Conservation (phyloP, 2,888 invertebrate genomes). For the Alcis repandata region DNA sequence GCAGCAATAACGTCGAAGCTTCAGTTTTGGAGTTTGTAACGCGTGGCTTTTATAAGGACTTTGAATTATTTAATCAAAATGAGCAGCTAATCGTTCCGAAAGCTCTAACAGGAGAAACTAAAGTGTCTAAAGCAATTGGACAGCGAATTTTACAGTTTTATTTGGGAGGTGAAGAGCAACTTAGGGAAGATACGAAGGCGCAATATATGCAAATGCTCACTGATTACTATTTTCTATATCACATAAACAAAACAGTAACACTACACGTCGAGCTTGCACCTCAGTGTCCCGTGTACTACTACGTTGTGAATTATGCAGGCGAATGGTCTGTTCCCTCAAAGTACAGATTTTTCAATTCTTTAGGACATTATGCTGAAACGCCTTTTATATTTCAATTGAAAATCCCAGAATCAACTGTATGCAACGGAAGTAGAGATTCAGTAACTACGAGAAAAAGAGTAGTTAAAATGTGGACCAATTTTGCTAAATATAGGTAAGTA, state of each 20-base stretch:
- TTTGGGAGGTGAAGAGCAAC: conserved; percentile 57
- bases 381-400: conserved; percentile 71
- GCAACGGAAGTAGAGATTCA: conserved; percentile 73
- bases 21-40: conserved; percentile 61
- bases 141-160: conserved; percentile 58
- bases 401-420: conserved; percentile 52
- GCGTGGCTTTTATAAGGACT: conserved; percentile 65
- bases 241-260: conserved; percentile 72
- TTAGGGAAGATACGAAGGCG: conserved; percentile 67
- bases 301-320: conserved; percentile 70
- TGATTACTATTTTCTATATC: conserved; percentile 76
- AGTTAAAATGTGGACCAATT: conserved; percentile 82
- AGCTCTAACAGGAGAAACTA: conserved; percentile 61
- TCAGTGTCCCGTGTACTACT: conserved; percentile 73
- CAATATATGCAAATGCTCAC: conserved; percentile 75
- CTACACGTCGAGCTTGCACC: conserved; percentile 66
- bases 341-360: conserved; percentile 3
- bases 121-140: conserved; percentile 63
- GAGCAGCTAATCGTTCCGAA: conserved; percentile 68
- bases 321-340: conserved; percentile 68
- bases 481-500: conserved; percentile 81
- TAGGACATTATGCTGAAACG: background rate
- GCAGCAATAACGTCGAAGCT: conserved; percentile 75
- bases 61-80: conserved; percentile 69
- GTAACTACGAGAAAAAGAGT: conserved; percentile 69